Evolutionary conservation across 2,113 vertebrate genomes (phyloP).

Genomic region (Lampris incognitus): DNA sequence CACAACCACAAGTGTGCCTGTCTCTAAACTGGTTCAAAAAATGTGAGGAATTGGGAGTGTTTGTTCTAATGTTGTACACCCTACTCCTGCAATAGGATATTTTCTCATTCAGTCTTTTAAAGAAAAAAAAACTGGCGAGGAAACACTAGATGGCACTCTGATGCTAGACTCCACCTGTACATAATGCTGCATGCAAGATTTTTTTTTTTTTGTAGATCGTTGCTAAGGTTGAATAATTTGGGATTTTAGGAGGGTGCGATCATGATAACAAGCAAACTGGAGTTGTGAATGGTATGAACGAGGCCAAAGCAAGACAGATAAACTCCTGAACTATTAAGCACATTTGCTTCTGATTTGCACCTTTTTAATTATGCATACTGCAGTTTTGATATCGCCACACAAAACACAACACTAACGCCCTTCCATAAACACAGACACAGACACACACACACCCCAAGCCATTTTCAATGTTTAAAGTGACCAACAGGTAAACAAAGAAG

Average conservation of each 20-base stretch:
- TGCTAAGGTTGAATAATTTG: constrained; percentile 16
- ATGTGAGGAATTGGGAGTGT: too few relatives aligned
- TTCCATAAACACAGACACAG: neutral
- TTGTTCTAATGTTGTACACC: neutral
- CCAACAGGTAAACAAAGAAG: neutral
- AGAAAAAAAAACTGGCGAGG: neutral
- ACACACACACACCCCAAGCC: neutral
- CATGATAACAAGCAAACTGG: constrained; percentile 28
- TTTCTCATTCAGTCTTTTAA: neutral
- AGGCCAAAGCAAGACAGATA: constrained; percentile 12
- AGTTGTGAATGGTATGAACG: constrained; percentile 2
- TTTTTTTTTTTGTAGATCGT: constrained; percentile 4
- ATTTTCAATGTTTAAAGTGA: neutral
- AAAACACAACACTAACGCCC: too few relatives aligned
- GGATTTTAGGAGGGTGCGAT: constrained; percentile 38
- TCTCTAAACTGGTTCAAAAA: too few relatives aligned
- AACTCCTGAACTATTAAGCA: neutral
- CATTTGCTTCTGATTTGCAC: constrained; percentile 5
- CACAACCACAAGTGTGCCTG: too few relatives aligned
- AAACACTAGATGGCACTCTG: constrained; percentile 60
- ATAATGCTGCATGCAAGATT: neutral
- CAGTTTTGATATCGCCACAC: too few relatives aligned
- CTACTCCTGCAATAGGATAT: neutral
- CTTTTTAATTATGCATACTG: neutral
- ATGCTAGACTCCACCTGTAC: constrained; percentile 1